Evolutionary conservation across 2,797 vertebrate genomes (phyloP).

Genomic region (Anguilla marmorata): DNA sequence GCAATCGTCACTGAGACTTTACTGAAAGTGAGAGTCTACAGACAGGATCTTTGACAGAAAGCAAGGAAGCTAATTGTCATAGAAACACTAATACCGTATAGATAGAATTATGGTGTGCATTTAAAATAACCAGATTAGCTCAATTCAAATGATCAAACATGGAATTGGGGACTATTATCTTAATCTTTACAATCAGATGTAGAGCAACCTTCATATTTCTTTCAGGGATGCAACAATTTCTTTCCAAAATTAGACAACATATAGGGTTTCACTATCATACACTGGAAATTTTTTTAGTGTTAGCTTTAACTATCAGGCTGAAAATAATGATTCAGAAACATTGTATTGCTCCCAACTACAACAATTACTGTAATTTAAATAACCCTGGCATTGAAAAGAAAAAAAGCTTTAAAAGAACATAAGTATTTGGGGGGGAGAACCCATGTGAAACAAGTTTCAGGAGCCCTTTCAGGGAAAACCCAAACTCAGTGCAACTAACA

Average conservation of each 20-base stretch:
- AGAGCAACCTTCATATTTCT: background rate
- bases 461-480: background rate
- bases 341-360: background rate
- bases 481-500: background rate
- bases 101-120: too few relatives aligned
- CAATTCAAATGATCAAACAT: too few relatives aligned
- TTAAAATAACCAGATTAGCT: too few relatives aligned
- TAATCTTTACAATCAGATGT: background rate
- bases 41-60: too few relatives aligned
- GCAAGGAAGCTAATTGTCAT: too few relatives aligned
- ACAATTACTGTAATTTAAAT: background rate
- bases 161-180: too few relatives aligned
- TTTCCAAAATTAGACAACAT: background rate
- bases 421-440: background rate
- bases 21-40: too few relatives aligned
- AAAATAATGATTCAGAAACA: background rate
- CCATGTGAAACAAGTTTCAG: background rate
- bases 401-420: background rate
- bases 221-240: background rate
- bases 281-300: background rate
- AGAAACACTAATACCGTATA: too few relatives aligned
- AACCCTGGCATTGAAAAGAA: background rate
- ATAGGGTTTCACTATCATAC: background rate
- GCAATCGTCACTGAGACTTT: too few relatives aligned
- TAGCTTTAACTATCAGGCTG: background rate